phyloP scores from a whole-genome alignment of 2,888 invertebrate genomes.

The Maniola hyperantus region DNA sequence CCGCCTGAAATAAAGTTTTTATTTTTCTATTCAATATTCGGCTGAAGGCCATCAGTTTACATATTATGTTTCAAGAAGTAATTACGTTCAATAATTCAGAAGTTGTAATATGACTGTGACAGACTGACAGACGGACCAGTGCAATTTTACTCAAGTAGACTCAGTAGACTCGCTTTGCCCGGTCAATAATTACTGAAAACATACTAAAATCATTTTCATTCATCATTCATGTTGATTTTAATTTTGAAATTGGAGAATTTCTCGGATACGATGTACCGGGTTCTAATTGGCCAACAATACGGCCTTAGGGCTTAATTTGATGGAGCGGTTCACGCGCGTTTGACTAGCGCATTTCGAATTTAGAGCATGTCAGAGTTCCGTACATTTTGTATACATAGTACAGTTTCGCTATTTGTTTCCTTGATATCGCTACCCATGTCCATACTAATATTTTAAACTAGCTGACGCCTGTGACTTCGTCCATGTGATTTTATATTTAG shows the following conservation, averaged over 20 bases:
- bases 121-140: too few species aligned
- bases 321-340: conserved; percentile 11
- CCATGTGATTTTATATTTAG: too few species aligned
- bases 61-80: too few species aligned
- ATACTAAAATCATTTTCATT: background rate
- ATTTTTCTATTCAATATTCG: too few species aligned
- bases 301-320: conserved; percentile 19
- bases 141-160: too few species aligned
- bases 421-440: background rate
- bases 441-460: background rate
- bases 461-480: background rate
- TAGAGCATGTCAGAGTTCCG: conserved; percentile 2
- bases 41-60: too few species aligned
- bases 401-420: background rate
- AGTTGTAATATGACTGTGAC: too few species aligned
- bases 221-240: conserved; percentile 5
- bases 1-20: too few species aligned
- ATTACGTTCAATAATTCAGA: too few species aligned
- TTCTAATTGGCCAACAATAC: conserved; percentile 16
- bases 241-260: conserved; percentile 12
- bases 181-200: background rate
- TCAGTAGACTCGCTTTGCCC: too few species aligned
- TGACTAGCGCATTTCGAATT: conserved; percentile 6
- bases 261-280: background rate
- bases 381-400: background rate